These are phyloP conservation scores for Falco concolor DNA, from an alignment of 2,797 vertebrate genomes.

Conservation along the genomic window DNA sequence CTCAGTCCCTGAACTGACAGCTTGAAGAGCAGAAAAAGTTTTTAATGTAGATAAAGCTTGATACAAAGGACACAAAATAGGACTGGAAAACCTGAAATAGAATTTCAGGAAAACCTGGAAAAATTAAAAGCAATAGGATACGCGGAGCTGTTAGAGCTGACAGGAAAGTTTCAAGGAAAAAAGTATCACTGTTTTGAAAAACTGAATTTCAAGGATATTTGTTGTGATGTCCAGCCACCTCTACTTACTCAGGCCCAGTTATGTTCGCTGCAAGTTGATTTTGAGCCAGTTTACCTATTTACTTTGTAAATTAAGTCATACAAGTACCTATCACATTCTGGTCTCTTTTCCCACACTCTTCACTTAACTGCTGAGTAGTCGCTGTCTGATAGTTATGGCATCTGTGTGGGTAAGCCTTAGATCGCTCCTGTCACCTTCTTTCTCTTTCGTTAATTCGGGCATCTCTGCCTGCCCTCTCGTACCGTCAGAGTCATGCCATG, in stretches of 20 bases:
- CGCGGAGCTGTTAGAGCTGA: not conserved
- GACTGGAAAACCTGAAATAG: not conserved
- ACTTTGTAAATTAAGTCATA: not conserved
- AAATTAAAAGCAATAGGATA: not conserved
- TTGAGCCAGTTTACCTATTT: not conserved
- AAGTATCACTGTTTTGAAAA: not conserved
- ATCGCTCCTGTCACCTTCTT: not conserved
- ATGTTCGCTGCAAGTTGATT: not conserved
- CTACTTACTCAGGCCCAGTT: not conserved
- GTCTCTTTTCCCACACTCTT: not conserved
- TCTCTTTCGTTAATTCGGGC: not conserved
- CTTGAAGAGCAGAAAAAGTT: not conserved
- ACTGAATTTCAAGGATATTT: not conserved
- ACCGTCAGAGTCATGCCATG: accelerated
- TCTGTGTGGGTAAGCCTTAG: accelerated
- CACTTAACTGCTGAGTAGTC: not conserved
- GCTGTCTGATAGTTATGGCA: accelerated
- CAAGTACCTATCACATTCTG: not conserved
- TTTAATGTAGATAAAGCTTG: not conserved
- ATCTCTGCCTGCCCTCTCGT: not conserved
- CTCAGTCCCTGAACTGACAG: not conserved
- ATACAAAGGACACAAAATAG: not conserved
- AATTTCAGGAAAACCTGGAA: not conserved
- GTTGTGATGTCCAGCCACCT: not conserved
- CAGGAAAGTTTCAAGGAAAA: not conserved